Conservation (phyloP, 2,113 vertebrate genomes). For the Pristiophorus japonicus region DNA sequence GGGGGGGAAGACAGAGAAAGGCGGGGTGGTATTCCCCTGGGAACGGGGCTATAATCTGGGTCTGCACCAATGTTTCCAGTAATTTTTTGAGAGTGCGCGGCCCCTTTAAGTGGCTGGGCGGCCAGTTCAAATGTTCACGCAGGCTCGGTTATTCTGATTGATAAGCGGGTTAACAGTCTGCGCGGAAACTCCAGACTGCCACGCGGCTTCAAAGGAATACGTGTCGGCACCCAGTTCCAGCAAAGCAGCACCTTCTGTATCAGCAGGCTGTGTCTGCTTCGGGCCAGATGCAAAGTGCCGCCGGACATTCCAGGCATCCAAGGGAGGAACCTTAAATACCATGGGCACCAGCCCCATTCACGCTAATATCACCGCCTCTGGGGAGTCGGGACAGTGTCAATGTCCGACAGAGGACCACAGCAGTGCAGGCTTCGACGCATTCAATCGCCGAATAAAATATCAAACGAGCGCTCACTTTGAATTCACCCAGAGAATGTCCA, state of each 20-base stretch:
- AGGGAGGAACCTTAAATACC: not conserved
- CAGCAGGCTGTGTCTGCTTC: not conserved
- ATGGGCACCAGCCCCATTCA: not conserved
- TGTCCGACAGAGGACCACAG: not conserved
- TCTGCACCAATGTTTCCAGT: not conserved
- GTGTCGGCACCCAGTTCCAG: not conserved
- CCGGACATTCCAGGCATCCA: not conserved
- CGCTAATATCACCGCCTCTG: not conserved
- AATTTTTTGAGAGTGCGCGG: too few relatives aligned
- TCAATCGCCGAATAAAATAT: not conserved
- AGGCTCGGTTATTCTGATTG: too few relatives aligned
- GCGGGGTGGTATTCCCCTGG: not conserved
- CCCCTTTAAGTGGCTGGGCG: too few relatives aligned
- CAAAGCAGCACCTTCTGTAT: not conserved
- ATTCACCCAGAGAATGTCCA: not conserved
- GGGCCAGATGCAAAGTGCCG: not conserved
- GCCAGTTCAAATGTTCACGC: too few relatives aligned
- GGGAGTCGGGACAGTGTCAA: not conserved
- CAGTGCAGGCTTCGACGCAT: not conserved
- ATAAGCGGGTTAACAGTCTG: too few relatives aligned
- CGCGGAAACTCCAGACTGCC: too few relatives aligned
- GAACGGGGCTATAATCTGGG: not conserved
- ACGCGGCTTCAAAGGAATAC: too few relatives aligned
- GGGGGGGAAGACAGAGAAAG: too few relatives aligned
- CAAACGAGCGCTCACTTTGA: not conserved